These are phyloP conservation scores for Ochotona curzoniae DNA, from an alignment of 2,113 vertebrate species.

Conservation along the genomic window DNA sequence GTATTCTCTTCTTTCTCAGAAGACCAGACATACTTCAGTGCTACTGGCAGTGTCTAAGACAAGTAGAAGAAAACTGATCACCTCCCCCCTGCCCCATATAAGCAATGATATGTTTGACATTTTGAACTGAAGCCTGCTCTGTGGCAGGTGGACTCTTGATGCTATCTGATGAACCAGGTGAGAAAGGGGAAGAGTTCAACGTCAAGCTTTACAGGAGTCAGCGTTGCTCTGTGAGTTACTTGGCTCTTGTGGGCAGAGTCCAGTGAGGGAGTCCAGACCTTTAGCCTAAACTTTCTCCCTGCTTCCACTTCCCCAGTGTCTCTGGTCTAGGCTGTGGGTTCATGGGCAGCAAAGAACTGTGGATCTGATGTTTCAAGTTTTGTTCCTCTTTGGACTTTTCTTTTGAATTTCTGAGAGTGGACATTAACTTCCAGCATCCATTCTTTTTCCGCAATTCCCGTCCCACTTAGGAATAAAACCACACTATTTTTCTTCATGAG, in stretches of 20 bases:
- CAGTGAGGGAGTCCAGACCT: neutral
- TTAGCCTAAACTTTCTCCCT: neutral
- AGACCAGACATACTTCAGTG: neutral
- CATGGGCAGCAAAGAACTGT: neutral
- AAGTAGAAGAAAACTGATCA: neutral
- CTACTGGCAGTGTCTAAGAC: neutral
- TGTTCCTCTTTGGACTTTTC: neutral
- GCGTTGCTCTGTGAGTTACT: neutral
- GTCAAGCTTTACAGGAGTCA: neutral
- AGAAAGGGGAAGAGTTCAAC: neutral
- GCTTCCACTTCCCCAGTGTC: neutral
- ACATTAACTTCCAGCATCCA: slow-evolving; percentile 61
- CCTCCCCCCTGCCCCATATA: too few species aligned
- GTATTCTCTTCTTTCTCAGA: neutral
- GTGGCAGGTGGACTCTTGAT: neutral
- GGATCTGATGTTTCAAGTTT: neutral
- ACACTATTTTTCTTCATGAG: slow-evolving; percentile 67
- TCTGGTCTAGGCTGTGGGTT: neutral
- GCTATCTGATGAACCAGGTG: neutral
- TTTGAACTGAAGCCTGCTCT: neutral
- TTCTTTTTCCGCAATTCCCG: neutral
- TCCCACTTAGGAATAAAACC: neutral
- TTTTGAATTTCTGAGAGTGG: slow-evolving; percentile 56
- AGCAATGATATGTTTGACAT: neutral
- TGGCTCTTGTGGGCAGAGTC: neutral